These are phyloP conservation scores for Achroia grisella DNA, from an alignment of 1,140 invertebrate species.

Conservation along the genomic window DNA sequence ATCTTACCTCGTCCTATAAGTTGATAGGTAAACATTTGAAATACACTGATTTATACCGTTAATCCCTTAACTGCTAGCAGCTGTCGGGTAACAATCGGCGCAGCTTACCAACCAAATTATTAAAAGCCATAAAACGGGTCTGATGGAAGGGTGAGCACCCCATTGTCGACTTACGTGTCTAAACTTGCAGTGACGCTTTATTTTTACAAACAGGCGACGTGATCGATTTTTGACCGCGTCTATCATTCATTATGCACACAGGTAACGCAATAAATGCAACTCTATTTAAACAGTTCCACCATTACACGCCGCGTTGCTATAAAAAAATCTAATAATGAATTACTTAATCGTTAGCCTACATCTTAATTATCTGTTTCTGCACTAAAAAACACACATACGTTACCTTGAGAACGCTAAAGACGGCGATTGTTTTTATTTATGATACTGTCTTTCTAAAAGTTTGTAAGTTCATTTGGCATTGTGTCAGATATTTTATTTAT, in stretches of 20 bases:
- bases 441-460: no score
- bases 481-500: no score
- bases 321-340: no score
- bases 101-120: slow-evolving; percentile 66
- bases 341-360: no score
- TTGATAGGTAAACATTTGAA: slow-evolving; percentile 29
- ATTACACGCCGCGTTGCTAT: no score
- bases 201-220: slow-evolving; percentile 50
- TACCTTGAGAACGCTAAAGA: no score
- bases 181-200: slow-evolving; percentile 56
- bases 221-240: slow-evolving; percentile 32
- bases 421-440: no score
- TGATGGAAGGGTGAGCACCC: slow-evolving; percentile 62
- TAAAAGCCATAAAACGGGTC: slow-evolving; percentile 71
- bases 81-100: slow-evolving; percentile 60
- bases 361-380: no score
- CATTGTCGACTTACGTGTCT: slow-evolving; percentile 47
- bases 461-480: no score
- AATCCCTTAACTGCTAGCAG: slow-evolving; percentile 55
- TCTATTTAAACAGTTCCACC: no score
- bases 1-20: slow-evolving; percentile 29
- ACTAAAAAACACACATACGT: no score
- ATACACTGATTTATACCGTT: slow-evolving; percentile 43
- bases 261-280: neutral
- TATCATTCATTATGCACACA: slow-evolving; percentile 3